Evolutionary conservation across 2,888 invertebrate species (phyloP), one percentile per base, ranked within the genome.

Genomic region (Drosophila limbata): DNA sequence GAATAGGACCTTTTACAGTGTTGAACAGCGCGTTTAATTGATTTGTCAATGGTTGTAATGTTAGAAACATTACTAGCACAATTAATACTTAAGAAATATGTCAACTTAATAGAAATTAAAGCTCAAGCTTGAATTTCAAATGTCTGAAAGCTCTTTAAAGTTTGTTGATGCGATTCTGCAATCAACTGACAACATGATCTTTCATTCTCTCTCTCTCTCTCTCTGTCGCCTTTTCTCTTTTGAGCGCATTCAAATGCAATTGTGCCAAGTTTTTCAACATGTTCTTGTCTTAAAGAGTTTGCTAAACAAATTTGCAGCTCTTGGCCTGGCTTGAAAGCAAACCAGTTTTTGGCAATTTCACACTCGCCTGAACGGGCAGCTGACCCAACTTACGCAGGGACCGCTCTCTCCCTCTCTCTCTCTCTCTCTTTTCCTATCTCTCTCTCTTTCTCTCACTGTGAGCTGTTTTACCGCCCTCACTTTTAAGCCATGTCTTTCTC

Each of bases 311-410:
- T 35, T 11, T 42, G 28, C n/a, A 11, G 42, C 53, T 31, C 17
- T 42, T 55, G 11, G 53, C 50, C 57, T 42, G 33, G 33, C 31
- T 31, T 19, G 13, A 40, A 55, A 31, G 42, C 50, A 53, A 50
- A 50, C 39, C 40, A 33, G 57, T 57, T 60, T 33, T 21, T 40
- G 72, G 25, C 72, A 74, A 74, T 77, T 77, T 68, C 50, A 65
- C 65, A 60, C 33, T 78, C 64, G 79, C 64, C 74, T 74, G 70
- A 45, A 28, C 44, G 25, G 47, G 62, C 66, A 77, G 61, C 64
- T 71, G 79, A 76, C 48, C 79, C 60, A 65, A 60, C 74, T 47
- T 55, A 55, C 47, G 56, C 52, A 33, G 4, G 15, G 33, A 25
- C 5, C 25, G 5, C 6, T 25, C 25, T 25, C 39, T 48, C 19